Conservation (phyloP, 2,888 invertebrate species). For the Limnephilus lunatus region DNA sequence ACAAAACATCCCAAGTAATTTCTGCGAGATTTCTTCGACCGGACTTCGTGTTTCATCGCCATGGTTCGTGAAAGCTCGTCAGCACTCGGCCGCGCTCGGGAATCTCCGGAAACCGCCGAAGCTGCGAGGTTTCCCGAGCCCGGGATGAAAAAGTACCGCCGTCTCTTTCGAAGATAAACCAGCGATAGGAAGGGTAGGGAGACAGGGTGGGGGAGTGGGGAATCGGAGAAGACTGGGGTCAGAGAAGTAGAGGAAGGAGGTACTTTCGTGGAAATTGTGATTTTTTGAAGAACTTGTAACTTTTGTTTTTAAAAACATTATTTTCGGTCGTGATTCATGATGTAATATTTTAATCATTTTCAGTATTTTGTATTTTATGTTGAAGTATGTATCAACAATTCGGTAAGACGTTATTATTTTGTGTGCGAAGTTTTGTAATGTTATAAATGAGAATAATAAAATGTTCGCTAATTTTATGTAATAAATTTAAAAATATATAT, state of each 20-base stretch:
- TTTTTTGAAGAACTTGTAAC: constrained; percentile 3
- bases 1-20: constrained; percentile 24
- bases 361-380: neutral
- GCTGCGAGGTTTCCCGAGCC: constrained; percentile 36
- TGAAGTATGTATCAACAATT: neutral
- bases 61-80: constrained; percentile 19
- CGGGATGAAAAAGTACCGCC: constrained; percentile 33
- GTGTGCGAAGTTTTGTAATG: no score
- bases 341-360: neutral
- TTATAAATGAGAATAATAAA: no score
- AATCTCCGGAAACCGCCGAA: constrained; percentile 17
- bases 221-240: neutral
- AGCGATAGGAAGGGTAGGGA: neutral
- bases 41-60: constrained; percentile 10
- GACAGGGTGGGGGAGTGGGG: neutral
- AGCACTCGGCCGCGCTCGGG: constrained; percentile 32
- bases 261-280: constrained; percentile 3
- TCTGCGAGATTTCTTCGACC: constrained; percentile 33
- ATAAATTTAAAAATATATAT: no score
- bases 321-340: neutral
- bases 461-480: no score
- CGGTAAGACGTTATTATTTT: neutral
- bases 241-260: neutral
- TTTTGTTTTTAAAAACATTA: neutral
- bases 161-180: constrained; percentile 31